Percentiles rank a stretch among this genome's conserved stretches.
Conservation (phyloP, 2,888 invertebrate genomes). For the Coelopa pilipes region DNA sequence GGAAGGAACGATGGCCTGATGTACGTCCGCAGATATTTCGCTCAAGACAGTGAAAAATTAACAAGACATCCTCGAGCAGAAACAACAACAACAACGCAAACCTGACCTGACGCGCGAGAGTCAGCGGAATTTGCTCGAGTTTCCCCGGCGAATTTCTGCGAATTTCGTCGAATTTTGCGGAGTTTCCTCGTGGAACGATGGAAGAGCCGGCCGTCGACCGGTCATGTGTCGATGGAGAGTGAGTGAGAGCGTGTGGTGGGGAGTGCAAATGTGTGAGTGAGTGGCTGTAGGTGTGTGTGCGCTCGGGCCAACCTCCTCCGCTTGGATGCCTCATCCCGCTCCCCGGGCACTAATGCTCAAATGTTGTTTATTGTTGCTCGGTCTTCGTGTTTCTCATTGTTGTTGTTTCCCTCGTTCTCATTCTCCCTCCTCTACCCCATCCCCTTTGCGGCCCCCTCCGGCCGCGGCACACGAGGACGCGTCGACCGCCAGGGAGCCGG, state of each 20-base stretch:
- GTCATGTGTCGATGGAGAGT: neutral
- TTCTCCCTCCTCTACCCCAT: no score
- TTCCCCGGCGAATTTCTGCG: no score
- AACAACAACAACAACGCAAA: no score
- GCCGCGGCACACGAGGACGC: neutral
- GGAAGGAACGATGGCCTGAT: no score
- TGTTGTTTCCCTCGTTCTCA: no score
- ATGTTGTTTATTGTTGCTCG: conserved; percentile 24
- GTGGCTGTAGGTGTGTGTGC: neutral
- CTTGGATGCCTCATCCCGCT: neutral
- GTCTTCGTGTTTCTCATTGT: no score
- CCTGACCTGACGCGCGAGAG: no score
- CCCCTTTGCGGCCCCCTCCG: neutral
- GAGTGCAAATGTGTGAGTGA: neutral
- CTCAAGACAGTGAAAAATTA: no score
- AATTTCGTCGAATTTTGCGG: no score
- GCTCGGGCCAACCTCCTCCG: neutral
- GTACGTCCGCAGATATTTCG: no score
- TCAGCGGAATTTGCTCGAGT: no score
- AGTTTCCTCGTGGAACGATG: neutral
- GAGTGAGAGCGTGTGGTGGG: neutral
- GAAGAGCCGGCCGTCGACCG: neutral
- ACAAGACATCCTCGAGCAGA: no score
- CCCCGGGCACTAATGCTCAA: conserved; percentile 18
- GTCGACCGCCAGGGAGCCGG: neutral